Evolutionary conservation across 1,140 invertebrate species (phyloP).

Genomic region (Lepidurus arcticus): DNA sequence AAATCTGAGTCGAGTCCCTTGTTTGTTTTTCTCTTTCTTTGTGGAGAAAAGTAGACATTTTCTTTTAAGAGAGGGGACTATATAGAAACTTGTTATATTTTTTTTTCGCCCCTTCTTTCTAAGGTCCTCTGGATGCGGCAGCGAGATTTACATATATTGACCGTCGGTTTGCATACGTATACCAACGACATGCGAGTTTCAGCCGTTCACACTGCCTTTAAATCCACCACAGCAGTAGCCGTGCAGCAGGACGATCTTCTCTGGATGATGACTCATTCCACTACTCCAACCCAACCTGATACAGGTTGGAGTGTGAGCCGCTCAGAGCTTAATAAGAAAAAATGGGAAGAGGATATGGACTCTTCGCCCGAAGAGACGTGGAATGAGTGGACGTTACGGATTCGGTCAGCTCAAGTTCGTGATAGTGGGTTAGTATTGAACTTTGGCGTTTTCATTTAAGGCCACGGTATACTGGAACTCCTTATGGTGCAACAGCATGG

Average conservation of each 20-base stretch:
- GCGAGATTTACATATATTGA: slow-evolving; percentile 65
- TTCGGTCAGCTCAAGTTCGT: slow-evolving; percentile 68
- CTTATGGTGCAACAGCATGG: too few relatives aligned
- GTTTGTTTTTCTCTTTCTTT: not conserved
- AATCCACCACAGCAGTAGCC: slow-evolving; percentile 25
- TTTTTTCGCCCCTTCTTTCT: slow-evolving; percentile 36
- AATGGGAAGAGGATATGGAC: not conserved
- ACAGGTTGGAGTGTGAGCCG: slow-evolving; percentile 10
- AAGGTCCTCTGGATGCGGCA: slow-evolving; percentile 71
- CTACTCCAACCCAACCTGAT: slow-evolving; percentile 13
- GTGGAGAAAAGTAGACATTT: not conserved
- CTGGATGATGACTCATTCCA: not conserved
- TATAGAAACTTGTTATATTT: not conserved
- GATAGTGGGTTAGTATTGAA: slow-evolving; percentile 51
- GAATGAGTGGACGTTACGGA: slow-evolving; percentile 71
- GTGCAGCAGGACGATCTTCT: not conserved
- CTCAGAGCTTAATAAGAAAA: not conserved
- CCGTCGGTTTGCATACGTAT: slow-evolving; percentile 66
- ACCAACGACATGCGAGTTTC: slow-evolving; percentile 69
- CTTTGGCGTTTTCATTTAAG: too few relatives aligned
- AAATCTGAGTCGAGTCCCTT: not conserved
- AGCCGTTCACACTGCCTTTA: slow-evolving; percentile 59
- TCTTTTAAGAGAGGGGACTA: not conserved
- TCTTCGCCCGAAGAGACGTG: slow-evolving; percentile 52
- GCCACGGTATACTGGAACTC: too few relatives aligned